These are phyloP conservation scores for Nylanderia fulva DNA, from an alignment of 1,140 invertebrate species.

Conservation along the genomic window DNA sequence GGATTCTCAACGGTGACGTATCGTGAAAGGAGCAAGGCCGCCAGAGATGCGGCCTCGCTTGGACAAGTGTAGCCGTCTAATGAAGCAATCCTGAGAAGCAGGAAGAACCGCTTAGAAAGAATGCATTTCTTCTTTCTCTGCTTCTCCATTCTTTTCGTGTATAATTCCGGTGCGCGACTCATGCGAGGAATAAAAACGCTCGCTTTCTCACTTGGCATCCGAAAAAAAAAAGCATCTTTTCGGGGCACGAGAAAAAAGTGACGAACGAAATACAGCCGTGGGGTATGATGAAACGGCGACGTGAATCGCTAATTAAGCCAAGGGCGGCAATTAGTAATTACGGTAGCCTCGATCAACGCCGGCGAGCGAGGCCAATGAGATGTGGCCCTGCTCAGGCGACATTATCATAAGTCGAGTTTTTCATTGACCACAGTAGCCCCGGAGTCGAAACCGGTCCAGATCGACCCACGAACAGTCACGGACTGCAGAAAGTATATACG, in stretches of 20 bases:
- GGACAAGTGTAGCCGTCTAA: slow-evolving; percentile 67
- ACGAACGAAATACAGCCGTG: not conserved
- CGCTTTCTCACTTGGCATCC: slow-evolving; percentile 26
- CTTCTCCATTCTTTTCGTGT: not conserved
- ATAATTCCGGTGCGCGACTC: slow-evolving; percentile 7
- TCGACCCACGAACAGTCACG: slow-evolving; percentile 48
- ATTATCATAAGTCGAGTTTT: slow-evolving; percentile 82
- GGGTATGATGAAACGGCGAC: slow-evolving; percentile 48
- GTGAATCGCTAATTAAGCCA: slow-evolving; percentile 80
- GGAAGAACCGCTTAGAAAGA: slow-evolving; percentile 50
- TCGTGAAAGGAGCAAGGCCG: slow-evolving; percentile 42
- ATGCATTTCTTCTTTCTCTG: not conserved
- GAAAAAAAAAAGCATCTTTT: slow-evolving; percentile 53
- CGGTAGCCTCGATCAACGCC: slow-evolving; percentile 68
- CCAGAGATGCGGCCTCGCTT: slow-evolving; percentile 20
- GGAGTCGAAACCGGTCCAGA: slow-evolving; percentile 76
- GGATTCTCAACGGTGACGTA: not conserved
- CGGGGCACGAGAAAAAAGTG: slow-evolving; percentile 20
- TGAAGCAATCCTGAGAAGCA: slow-evolving; percentile 67
- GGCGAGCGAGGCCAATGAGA: slow-evolving; percentile 45
- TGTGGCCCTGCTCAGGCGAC: not conserved
- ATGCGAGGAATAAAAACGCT: not conserved
- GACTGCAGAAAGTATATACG: slow-evolving; percentile 21
- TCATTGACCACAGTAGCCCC: slow-evolving; percentile 79
- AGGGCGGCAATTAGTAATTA: slow-evolving; percentile 82